Evolutionary conservation across 2,113 vertebrate genomes (phyloP).

Genomic region (Ancistrus triradiatus): DNA sequence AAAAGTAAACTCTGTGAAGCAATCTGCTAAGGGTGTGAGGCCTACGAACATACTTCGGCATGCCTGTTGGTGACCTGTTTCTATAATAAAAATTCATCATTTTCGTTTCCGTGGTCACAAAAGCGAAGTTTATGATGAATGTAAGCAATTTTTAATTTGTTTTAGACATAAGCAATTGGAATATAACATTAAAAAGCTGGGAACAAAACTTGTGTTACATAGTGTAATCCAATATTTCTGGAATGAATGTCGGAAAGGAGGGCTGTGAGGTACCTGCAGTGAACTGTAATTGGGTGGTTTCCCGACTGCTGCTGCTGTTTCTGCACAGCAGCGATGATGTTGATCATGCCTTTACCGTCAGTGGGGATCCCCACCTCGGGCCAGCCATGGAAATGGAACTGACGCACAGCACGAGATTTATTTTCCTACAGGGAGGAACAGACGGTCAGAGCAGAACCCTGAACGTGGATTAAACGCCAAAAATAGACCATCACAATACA

Average conservation of each 20-base stretch:
- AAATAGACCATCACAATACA: neutral
- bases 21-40: too few species aligned
- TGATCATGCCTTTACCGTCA: conserved; percentile 97
- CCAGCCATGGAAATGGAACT: conserved; percentile 98
- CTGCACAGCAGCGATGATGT: conserved; percentile 93
- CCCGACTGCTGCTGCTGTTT: conserved; percentile 98
- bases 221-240: too few species aligned
- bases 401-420: conserved; percentile 88
- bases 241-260: neutral
- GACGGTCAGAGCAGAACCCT: neutral
- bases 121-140: too few species aligned
- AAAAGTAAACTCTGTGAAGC: too few species aligned
- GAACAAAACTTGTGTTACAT: too few species aligned
- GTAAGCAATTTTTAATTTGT: too few species aligned
- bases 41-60: too few species aligned
- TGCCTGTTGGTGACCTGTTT: too few species aligned
- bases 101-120: too few species aligned
- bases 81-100: too few species aligned
- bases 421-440: conserved; percentile 78
- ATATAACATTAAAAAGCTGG: too few species aligned
- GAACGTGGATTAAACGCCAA: neutral
- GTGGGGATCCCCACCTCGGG: conserved; percentile 94
- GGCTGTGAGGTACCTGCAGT: conserved; percentile 81
- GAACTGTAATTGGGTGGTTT: conserved; percentile 97
- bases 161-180: too few species aligned